Conservation (phyloP, 2,797 vertebrate genomes). For the Heterohyrax brucei region DNA sequence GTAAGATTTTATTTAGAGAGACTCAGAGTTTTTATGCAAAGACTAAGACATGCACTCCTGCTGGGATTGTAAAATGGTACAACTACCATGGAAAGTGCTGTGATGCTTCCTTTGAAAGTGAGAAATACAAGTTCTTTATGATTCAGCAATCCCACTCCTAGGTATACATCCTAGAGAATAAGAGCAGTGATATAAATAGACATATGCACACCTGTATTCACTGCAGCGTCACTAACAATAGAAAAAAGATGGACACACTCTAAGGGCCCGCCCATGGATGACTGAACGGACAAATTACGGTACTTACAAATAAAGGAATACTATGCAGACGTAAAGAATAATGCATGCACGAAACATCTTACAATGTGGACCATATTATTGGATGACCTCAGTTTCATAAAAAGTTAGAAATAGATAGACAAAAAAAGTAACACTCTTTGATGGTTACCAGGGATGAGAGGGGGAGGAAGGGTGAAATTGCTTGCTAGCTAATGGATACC, state of each 20-base stretch:
- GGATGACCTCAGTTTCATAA: not conserved
- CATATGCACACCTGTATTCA: too few species aligned
- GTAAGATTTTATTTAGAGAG: not conserved
- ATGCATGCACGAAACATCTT: not conserved
- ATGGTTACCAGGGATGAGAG: not conserved
- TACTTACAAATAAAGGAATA: not conserved
- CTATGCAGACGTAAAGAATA: not conserved
- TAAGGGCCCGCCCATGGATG: not conserved
- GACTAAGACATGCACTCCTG: not conserved
- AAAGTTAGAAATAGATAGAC: not conserved
- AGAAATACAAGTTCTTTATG: not conserved
- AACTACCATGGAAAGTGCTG: not conserved
- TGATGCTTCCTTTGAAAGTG: not conserved
- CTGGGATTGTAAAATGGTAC: not conserved
- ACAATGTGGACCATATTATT: not conserved
- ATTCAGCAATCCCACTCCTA: not conserved
- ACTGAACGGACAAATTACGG: not conserved
- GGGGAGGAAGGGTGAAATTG: not conserved
- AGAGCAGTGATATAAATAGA: too few species aligned
- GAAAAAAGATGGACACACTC: not conserved
- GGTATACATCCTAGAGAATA: too few species aligned
- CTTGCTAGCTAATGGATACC: not conserved
- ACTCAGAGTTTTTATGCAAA: constrained; percentile 5
- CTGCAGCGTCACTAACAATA: not conserved
- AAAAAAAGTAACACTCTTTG: not conserved